Evolutionary conservation across 2,113 vertebrate genomes (phyloP).

Genomic region (Maccullochella peelii): DNA sequence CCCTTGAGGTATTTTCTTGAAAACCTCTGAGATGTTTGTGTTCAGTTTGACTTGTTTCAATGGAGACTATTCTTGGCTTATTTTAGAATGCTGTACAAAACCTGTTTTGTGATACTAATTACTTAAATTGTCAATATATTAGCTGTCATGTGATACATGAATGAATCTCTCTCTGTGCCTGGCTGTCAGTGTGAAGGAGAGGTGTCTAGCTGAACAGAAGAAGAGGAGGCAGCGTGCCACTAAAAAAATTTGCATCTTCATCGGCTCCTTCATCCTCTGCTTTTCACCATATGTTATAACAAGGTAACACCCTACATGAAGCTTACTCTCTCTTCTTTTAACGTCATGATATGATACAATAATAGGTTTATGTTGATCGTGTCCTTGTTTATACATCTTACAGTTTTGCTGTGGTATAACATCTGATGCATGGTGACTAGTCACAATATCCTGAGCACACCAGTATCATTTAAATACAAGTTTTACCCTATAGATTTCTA

Average conservation of each 20-base stretch:
- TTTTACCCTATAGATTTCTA: too few relatives aligned
- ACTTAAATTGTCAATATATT: not conserved
- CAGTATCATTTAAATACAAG: not conserved
- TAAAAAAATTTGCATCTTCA: conserved; percentile 88
- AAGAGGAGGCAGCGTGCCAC: conserved; percentile 81
- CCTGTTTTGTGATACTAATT: not conserved
- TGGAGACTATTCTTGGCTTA: not conserved
- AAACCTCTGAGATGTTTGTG: not conserved
- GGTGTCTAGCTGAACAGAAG: conserved; percentile 86
- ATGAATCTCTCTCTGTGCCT: not conserved
- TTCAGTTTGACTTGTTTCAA: not conserved
- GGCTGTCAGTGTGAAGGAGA: conserved; percentile 84
- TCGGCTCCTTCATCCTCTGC: conserved; percentile 87
- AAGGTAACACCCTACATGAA: conserved; percentile 71
- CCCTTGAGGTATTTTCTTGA: not conserved
- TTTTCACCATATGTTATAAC: conserved; percentile 88
- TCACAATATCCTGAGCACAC: not conserved
- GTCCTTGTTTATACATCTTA: not conserved
- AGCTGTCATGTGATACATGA: not conserved
- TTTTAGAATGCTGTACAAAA: not conserved
- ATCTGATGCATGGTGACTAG: not conserved
- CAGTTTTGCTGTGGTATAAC: not conserved
- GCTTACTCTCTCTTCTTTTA: not conserved
- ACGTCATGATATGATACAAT: not conserved
- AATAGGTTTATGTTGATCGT: not conserved